These are phyloP conservation scores for Cynocephalus volans DNA, from an alignment of 2,113 vertebrate genomes.

Conservation along the genomic window DNA sequence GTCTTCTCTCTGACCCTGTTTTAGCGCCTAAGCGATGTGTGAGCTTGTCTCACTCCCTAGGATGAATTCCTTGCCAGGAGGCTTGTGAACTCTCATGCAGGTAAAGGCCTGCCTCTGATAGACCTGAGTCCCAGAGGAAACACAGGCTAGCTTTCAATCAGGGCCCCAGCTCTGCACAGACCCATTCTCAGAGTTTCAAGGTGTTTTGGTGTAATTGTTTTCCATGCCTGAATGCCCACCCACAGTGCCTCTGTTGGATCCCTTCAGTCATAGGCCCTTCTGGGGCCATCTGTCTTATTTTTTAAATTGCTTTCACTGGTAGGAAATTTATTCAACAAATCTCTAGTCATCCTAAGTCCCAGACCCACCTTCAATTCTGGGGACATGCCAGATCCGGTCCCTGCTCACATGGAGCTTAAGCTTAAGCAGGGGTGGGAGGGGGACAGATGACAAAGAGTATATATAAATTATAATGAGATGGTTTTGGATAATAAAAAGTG, in stretches of 20 bases:
- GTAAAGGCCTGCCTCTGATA: neutral
- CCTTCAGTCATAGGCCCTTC: neutral
- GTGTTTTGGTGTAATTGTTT: neutral
- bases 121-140: neutral
- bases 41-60: neutral
- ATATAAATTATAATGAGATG: neutral
- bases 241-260: neutral
- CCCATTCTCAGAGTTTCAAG: fast-evolving
- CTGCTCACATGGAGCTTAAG: neutral
- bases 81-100: neutral
- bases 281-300: neutral
- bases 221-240: neutral
- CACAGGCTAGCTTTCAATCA: fast-evolving
- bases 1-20: neutral
- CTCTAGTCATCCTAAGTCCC: neutral
- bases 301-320: neutral
- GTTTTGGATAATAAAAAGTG: neutral
- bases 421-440: too few species aligned
- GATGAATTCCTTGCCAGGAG: neutral
- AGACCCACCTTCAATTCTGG: neutral
- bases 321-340: neutral
- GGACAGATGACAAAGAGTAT: neutral
- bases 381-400: neutral
- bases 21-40: neutral
- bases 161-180: neutral